Evolutionary conservation across 1,140 invertebrate genomes (phyloP), one percentile per base, ranked within the genome.

Genomic region (Ceratitis capitata): DNA sequence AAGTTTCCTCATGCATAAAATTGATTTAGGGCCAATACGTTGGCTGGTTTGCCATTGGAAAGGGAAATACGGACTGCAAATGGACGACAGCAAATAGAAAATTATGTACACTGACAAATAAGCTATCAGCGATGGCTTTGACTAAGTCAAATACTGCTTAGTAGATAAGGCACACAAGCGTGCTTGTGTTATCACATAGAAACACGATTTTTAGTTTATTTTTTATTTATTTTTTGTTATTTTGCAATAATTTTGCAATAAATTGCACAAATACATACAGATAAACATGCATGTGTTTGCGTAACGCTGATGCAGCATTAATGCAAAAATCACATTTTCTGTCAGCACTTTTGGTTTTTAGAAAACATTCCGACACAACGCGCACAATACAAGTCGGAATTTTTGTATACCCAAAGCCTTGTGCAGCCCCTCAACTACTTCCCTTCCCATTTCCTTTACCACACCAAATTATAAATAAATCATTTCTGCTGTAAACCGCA

Each of bases 271-370:
- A n/a, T n/a, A n/a, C n/a, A n/a, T n/a, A 23, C 1, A 23, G 19
- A 6, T 6, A n/a, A n/a, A 56, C 23, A 56, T 56, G 4, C n/a
- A n/a, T n/a, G 19, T 56, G n/a, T 56, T 2, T 23, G 51, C 9
- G 7, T 6, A 9, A 6, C 39, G 69, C 69, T 45, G 69, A 78
- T 78, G 69, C 39, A 47, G 39, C 69, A 78, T 26, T 47, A 47
- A 78, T 45, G 35, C 39, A 78, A 78, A 78, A 78, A 78, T 78
- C 69, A 78, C 69, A 45, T 47, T 78, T 78, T 78, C 69, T 78
- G 69, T 78, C 69, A 78, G 69, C 69, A 78, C 42, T 78, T 78
- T 78, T 78, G 69, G 69, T 78, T 78, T 78, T 45, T 23, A 16
- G 35, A 1, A 0, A 12, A 16, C 9, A 42, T 45, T 45, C 2